phyloP scores from a whole-genome alignment of 2,888 invertebrate genomes.

The Flexamia atlantica region DNA sequence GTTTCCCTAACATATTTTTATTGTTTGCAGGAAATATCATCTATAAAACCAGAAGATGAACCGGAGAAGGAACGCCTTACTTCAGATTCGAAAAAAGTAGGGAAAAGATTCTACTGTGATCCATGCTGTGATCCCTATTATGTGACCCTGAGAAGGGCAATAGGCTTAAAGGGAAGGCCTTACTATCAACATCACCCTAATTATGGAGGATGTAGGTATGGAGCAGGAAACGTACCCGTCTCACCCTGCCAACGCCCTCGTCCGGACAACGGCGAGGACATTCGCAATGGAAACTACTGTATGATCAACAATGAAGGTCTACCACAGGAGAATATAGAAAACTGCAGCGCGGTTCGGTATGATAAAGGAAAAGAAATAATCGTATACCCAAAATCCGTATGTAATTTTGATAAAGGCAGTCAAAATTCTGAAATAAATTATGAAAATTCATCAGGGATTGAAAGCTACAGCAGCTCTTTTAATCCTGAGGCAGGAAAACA shows the following conservation, averaged over 20 bases:
- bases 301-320: not conserved
- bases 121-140: not conserved
- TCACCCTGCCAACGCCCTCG: not conserved
- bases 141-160: not conserved
- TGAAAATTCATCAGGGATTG: too few relatives aligned
- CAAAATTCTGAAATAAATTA: too few relatives aligned
- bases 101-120: not conserved
- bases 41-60: not conserved
- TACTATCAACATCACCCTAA: not conserved
- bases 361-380: too few relatives aligned
- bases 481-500: too few relatives aligned
- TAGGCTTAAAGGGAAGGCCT: not conserved
- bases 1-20: not conserved
- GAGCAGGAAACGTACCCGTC: not conserved
- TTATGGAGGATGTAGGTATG: not conserved
- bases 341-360: too few relatives aligned
- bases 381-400: too few relatives aligned
- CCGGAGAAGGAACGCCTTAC: not conserved
- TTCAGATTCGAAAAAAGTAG: not conserved
- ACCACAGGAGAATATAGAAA: not conserved
- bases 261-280: not conserved
- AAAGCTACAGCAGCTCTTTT: too few relatives aligned
- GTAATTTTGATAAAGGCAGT: too few relatives aligned
- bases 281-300: not conserved
- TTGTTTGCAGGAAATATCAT: constrained; percentile 29